Evolutionary conservation across 2,888 invertebrate species (phyloP).

Genomic region (Diachrysia chrysitis): DNA sequence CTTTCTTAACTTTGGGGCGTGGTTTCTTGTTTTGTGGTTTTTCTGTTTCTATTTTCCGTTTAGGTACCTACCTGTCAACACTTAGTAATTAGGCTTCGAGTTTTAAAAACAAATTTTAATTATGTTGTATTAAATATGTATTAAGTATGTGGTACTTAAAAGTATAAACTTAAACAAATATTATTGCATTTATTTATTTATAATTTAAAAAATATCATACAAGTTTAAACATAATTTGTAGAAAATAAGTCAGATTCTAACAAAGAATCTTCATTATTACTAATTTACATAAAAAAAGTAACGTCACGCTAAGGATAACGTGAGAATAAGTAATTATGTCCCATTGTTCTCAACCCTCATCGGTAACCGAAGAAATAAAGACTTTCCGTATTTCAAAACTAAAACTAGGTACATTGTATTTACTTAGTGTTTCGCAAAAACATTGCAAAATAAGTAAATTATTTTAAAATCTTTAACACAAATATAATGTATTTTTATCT

Average conservation of each 20-base stretch:
- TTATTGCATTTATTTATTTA: too few relatives aligned
- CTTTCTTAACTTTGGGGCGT: conserved; percentile 31
- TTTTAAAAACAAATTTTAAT: too few relatives aligned
- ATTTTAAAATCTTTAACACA: too few relatives aligned
- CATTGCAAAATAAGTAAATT: too few relatives aligned
- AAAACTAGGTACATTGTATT: too few relatives aligned
- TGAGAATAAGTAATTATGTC: conserved; percentile 16
- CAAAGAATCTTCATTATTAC: not conserved
- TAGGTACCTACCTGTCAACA: not conserved
- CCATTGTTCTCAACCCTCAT: conserved; percentile 25
- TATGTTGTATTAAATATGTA: too few relatives aligned
- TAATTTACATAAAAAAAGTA: not conserved
- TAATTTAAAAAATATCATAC: too few relatives aligned
- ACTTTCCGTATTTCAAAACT: not conserved
- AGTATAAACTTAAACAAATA: too few relatives aligned
- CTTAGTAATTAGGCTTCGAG: not conserved
- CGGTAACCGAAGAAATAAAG: conserved; percentile 2
- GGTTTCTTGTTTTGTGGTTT: conserved; percentile 12
- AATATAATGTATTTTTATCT: too few relatives aligned
- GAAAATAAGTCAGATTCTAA: not conserved
- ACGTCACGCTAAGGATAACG: not conserved
- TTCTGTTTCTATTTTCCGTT: conserved; percentile 12
- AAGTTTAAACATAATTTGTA: too few relatives aligned
- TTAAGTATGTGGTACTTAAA: too few relatives aligned
- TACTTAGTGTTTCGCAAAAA: too few relatives aligned